Evolutionary conservation across 2,797 vertebrate genomes (phyloP), one percentile per base, ranked within the genome.

Genomic region (Gymnopithys bicolor): DNA sequence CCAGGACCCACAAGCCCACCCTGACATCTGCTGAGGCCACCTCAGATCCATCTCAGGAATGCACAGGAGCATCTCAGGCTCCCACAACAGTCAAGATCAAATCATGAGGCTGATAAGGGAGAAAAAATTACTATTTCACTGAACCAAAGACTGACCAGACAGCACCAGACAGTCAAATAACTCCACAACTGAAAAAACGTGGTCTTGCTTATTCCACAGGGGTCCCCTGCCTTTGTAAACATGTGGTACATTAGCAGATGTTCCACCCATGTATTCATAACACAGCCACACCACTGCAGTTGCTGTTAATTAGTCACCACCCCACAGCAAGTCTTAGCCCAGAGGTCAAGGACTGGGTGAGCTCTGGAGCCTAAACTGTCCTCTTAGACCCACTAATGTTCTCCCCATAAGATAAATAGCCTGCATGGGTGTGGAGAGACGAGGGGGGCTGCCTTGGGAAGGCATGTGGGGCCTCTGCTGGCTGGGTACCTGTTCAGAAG

Each of bases 301-400:
- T 56, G 25, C 79, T 79, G 51, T 4, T 73, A 33, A 79, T 77
- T 5, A 74, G 45, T 69, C 76, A 85, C 55, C 3, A 16, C 37
- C 60, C 87, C 76, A 33, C 12, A 39, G 87, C 66, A 76, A 75
- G 27, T 41, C 82, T 58, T 43, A 69, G 73, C 69, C 11, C 4
- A 73, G 69, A 84, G 96, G 91, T 96, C 96, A 96, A 94, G 95
- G 93, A 70, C 92, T 91, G 79, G 16, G n/a, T 51, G 48, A 92
- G 76, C 63, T 94, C 85, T 88, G 89, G 89, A 96, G 95, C 77
- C 89, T 86, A 15, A 91, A 84, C 84, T 53, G 48, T 69, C 28
- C 62, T 79, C 77, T 81, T 46, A 37, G 80, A 51, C 35, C 27
- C 37, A 48, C 67, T 77, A 39, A 79, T 82, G 74, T 46, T 78